Evolutionary conservation across 2,113 vertebrate species (phyloP).

Genomic region (Gallinago media): DNA sequence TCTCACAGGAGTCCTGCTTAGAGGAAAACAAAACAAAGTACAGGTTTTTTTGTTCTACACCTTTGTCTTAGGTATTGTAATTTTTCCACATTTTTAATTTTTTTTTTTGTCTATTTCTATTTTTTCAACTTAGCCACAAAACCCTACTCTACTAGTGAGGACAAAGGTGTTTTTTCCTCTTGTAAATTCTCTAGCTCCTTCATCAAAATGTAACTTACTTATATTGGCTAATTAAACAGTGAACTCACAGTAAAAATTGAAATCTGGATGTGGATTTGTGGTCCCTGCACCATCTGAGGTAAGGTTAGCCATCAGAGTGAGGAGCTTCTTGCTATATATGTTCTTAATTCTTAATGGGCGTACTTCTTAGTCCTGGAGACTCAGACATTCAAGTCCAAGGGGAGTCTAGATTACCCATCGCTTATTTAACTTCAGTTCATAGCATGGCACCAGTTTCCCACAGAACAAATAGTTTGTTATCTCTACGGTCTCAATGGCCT

Average conservation of each 20-base stretch:
- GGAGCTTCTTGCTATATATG: not conserved
- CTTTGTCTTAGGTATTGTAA: not conserved
- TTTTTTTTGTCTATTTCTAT: not conserved
- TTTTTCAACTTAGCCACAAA: not conserved
- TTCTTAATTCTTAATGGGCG: not conserved
- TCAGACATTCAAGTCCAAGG: not conserved
- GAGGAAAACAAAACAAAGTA: not conserved
- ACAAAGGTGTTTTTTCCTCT: not conserved
- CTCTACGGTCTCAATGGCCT: not conserved
- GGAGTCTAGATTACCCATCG: not conserved
- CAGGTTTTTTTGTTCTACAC: not conserved
- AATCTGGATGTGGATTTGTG: not conserved
- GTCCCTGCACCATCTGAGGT: not conserved
- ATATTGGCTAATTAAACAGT: not conserved
- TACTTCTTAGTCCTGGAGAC: not conserved
- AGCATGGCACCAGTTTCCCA: not conserved
- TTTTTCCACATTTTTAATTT: not conserved
- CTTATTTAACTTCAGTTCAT: not conserved
- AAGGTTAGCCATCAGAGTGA: not conserved
- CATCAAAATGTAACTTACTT: not conserved
- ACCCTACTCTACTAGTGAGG: not conserved
- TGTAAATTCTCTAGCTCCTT: not conserved
- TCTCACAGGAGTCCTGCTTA: not conserved
- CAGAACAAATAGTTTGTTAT: constrained; percentile 21
- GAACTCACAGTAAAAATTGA: not conserved